Evolutionary conservation across 2,797 vertebrate genomes (phyloP).

Genomic region (Amazona finschi): DNA sequence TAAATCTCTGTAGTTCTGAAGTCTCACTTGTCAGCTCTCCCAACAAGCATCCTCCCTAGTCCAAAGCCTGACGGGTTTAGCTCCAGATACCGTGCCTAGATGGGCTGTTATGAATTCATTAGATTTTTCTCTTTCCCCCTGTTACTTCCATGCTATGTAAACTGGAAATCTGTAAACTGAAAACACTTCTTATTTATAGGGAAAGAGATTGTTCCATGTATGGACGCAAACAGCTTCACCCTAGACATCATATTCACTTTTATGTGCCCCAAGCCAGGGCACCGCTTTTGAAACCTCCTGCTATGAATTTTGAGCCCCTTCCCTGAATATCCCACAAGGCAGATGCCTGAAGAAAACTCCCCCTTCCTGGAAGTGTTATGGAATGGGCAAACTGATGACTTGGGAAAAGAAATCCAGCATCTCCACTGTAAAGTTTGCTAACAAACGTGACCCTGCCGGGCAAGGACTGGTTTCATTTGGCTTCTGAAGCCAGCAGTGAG

Average conservation of each 20-base stretch:
- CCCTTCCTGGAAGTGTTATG: background rate
- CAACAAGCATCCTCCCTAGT: background rate
- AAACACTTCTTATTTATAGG: background rate
- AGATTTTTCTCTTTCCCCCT: background rate
- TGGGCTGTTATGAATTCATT: background rate
- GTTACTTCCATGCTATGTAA: conserved; percentile 3
- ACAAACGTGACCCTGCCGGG: conserved; percentile 24
- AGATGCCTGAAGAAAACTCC: background rate
- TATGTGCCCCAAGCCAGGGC: background rate
- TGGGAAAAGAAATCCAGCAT: background rate
- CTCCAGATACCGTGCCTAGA: background rate
- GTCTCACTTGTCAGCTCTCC: conserved; percentile 33
- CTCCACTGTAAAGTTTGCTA: background rate
- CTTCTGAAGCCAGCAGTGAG: background rate
- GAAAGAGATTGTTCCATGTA: background rate
- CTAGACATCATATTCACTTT: conserved; percentile 5
- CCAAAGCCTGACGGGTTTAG: background rate
- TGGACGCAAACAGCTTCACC: background rate
- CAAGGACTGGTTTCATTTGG: conserved; percentile 24
- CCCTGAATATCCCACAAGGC: background rate
- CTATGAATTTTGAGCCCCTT: background rate
- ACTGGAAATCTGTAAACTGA: background rate
- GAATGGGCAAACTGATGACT: background rate
- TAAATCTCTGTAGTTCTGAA: conserved; percentile 36
- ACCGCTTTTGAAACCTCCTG: background rate